Evolutionary conservation across 2,888 invertebrate genomes (phyloP).

Genomic region (Agrochola lota): DNA sequence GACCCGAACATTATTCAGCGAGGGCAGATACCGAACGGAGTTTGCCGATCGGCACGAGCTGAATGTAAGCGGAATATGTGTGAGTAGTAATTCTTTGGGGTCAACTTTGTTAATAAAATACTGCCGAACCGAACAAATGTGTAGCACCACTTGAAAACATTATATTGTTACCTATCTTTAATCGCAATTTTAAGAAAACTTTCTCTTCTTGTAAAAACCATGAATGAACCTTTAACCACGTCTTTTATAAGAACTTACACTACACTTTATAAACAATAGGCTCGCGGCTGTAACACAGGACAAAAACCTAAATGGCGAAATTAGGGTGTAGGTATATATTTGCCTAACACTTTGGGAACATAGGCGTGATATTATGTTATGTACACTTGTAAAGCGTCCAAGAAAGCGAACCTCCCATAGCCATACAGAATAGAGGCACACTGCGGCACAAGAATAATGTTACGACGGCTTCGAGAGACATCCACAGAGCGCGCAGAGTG

Average conservation of each 20-base stretch:
- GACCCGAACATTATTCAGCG: background rate
- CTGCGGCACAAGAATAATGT: background rate
- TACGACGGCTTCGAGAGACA: background rate
- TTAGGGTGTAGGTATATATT: background rate
- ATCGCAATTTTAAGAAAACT: background rate
- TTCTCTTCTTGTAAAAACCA: background rate
- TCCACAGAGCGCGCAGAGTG: slow-evolving; percentile 13
- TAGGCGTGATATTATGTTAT: no score
- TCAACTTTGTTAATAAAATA: background rate
- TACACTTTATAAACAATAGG: background rate
- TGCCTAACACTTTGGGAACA: no score
- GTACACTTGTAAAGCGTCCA: background rate
- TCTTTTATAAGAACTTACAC: background rate
- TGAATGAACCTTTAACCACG: background rate
- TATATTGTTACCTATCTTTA: background rate
- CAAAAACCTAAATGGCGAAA: background rate
- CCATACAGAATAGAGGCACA: background rate
- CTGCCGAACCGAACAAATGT: background rate
- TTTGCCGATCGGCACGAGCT: background rate
- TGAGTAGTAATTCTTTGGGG: background rate
- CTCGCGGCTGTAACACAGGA: no score
- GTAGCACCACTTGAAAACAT: background rate
- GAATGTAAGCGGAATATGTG: background rate
- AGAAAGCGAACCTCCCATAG: background rate
- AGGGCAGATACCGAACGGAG: background rate